A percentile compares a stretch with the other conserved stretches of the same genome.
Conservation (phyloP, 2,888 invertebrate genomes). For the Eristalis arbustorum region DNA sequence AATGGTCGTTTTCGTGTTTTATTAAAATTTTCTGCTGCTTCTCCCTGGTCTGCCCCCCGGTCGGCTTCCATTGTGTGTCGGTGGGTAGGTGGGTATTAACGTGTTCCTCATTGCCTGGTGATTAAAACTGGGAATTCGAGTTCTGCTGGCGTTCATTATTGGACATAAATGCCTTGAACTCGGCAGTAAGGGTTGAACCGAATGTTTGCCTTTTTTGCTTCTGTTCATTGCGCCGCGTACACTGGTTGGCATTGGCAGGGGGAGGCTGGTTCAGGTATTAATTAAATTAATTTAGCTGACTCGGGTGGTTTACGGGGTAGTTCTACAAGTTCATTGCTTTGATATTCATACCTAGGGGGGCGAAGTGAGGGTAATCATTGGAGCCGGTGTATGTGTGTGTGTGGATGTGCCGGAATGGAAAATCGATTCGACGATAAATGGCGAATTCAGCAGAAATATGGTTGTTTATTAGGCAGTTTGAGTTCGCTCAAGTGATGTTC, state of each 20-base stretch:
- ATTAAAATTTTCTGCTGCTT: constrained; percentile 50
- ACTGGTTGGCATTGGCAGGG: background rate
- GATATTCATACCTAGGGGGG: background rate
- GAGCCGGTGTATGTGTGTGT: background rate
- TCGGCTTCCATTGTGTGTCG: background rate
- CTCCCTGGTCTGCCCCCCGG: background rate
- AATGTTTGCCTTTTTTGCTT: background rate
- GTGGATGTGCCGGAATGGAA: constrained; percentile 12
- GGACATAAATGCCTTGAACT: constrained; percentile 62
- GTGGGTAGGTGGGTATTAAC: constrained; percentile 34
- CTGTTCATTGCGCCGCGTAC: too few species aligned
- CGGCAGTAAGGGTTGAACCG: constrained; percentile 39
- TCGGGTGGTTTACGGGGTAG: background rate
- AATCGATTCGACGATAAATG: constrained; percentile 9
- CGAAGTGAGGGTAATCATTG: constrained; percentile 8
- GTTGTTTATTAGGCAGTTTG: background rate
- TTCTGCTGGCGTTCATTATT: constrained; percentile 65
- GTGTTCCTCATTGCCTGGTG: constrained; percentile 65
- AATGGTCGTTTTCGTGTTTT: constrained; percentile 68
- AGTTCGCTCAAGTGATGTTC: background rate
- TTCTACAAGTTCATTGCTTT: background rate
- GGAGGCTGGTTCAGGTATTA: constrained; percentile 18
- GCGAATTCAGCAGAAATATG: background rate
- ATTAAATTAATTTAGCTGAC: constrained; percentile 25
- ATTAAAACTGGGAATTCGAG: constrained; percentile 64